Conservation (phyloP, 2,888 invertebrate species). For the Agriotes lineatus region DNA sequence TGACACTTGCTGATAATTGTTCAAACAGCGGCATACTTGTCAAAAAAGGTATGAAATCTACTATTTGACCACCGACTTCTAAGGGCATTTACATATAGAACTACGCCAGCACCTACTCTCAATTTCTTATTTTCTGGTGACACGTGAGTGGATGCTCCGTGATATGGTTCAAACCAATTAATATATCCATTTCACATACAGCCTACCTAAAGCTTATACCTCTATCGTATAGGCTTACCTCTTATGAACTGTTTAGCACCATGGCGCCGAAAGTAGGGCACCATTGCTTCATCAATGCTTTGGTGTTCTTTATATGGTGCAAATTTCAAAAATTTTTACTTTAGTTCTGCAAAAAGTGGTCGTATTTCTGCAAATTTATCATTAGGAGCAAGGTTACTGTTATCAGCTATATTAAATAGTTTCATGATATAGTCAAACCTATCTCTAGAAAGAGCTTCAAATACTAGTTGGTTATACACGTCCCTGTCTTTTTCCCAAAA, state of each 20-base stretch:
- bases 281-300: too few species aligned
- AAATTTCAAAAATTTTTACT: too few species aligned
- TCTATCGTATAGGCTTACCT: too few species aligned
- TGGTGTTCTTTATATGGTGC: too few species aligned
- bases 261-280: too few species aligned
- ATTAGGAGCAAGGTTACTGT: conserved; percentile 46
- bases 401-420: conserved; percentile 50
- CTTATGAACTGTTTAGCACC: too few species aligned
- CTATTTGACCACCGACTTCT: background rate
- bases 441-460: conserved; percentile 48
- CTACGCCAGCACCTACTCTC: conserved; percentile 41
- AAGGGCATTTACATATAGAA: conserved; percentile 23
- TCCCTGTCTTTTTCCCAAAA: conserved; percentile 51
- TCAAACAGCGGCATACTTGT: background rate
- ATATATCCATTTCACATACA: too few species aligned
- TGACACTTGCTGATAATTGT: background rate
- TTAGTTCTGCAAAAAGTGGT: too few species aligned
- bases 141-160: conserved; percentile 32
- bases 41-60: conserved; percentile 7
- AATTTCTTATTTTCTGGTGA: conserved; percentile 23
- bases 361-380: too few species aligned
- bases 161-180: too few species aligned
- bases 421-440: conserved; percentile 49
- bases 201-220: too few species aligned
- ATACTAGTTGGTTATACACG: conserved; percentile 46